Conservation (phyloP, 2,888 invertebrate genomes). For the Galerucella nymphaeae region DNA sequence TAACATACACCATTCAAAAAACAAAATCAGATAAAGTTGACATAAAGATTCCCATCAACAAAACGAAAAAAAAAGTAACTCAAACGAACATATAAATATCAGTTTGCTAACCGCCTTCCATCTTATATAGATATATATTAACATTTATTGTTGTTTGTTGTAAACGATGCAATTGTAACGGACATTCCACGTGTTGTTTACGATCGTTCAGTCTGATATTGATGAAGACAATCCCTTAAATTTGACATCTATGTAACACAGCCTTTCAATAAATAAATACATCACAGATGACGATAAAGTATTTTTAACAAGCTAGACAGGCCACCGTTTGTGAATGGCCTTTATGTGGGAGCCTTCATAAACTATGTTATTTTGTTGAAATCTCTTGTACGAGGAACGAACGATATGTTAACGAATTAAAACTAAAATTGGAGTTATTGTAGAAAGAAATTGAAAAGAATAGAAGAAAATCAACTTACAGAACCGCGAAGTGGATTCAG, state of each 20-base stretch:
- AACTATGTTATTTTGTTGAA: conserved; percentile 30
- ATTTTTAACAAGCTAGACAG: conserved; percentile 56
- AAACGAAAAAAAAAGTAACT: conserved; percentile 7
- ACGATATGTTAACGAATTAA: neutral
- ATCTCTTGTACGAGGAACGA: neutral
- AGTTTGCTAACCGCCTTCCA: conserved; percentile 11
- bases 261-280: conserved; percentile 45
- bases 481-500: too few relatives aligned
- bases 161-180: conserved; percentile 39
- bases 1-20: conserved; percentile 1
- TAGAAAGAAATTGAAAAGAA: too few relatives aligned
- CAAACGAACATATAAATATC: conserved; percentile 24
- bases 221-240: conserved; percentile 50
- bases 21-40: conserved; percentile 17
- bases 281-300: conserved; percentile 53
- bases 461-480: too few relatives aligned
- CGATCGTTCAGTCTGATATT: conserved; percentile 40
- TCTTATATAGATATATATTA: conserved; percentile 25
- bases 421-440: neutral
- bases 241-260: conserved; percentile 48
- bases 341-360: conserved; percentile 38
- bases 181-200: conserved; percentile 45
- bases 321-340: conserved; percentile 46
- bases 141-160: conserved; percentile 38
- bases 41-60: conserved; percentile 22